These are phyloP conservation scores for Eilema depressum DNA, from an alignment of 2,888 invertebrate genomes.

Conservation along the genomic window DNA sequence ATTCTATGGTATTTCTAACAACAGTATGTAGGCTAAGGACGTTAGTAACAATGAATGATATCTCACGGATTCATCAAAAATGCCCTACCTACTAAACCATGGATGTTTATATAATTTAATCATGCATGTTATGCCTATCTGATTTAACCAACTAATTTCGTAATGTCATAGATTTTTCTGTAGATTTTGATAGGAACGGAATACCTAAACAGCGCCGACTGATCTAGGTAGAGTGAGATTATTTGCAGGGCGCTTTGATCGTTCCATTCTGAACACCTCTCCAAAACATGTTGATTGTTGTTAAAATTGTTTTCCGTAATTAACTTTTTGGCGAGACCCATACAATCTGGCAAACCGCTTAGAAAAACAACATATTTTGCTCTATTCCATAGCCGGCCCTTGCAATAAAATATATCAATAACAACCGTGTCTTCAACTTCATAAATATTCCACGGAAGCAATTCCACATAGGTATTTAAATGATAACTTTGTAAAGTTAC, in stretches of 20 bases:
- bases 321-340: too few relatives aligned
- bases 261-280: too few relatives aligned
- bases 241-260: neutral
- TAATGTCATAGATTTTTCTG: neutral
- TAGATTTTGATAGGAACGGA: neutral
- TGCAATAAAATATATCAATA: too few relatives aligned
- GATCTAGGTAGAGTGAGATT: neutral
- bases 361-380: too few relatives aligned
- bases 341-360: too few relatives aligned
- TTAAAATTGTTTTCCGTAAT: too few relatives aligned
- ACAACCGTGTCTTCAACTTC: too few relatives aligned
- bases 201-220: neutral
- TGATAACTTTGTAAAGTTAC: too few relatives aligned
- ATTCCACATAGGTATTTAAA: too few relatives aligned
- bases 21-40: conserved; percentile 44
- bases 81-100: conserved; percentile 36
- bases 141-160: neutral
- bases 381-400: too few relatives aligned
- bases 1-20: conserved; percentile 21
- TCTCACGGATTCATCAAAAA: conserved; percentile 44
- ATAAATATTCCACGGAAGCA: too few relatives aligned
- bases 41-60: conserved; percentile 39
- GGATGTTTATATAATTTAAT: conserved; percentile 45
- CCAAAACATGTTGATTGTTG: too few relatives aligned
- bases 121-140: conserved; percentile 33